Evolutionary conservation across 2,797 vertebrate genomes (phyloP).

Genomic region (Sylvia borin): DNA sequence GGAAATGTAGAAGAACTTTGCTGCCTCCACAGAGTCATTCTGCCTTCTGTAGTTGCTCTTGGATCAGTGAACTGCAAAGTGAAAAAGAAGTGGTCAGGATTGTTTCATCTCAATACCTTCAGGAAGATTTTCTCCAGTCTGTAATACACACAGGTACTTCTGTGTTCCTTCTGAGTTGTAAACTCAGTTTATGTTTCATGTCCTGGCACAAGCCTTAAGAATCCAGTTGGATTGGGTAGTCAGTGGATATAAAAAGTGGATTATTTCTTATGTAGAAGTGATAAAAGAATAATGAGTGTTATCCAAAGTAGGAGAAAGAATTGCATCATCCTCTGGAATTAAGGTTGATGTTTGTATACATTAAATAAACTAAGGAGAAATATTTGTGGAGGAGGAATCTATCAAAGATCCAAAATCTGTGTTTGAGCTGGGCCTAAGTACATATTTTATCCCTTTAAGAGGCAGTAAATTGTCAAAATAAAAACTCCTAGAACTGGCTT

Average conservation of each 20-base stretch:
- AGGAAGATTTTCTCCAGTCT: not conserved
- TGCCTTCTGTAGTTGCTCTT: not conserved
- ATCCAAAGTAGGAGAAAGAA: not conserved
- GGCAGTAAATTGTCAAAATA: not conserved
- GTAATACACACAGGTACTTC: fast-evolving
- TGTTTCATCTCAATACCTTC: not conserved
- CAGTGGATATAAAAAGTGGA: not conserved
- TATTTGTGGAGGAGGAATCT: not conserved
- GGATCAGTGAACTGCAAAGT: not conserved
- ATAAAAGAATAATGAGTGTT: not conserved
- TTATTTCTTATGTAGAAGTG: not conserved
- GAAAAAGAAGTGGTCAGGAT: not conserved
- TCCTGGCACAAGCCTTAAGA: not conserved
- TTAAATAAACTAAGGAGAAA: not conserved
- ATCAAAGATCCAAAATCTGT: not conserved
- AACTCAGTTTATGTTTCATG: not conserved
- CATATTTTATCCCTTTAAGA: not conserved
- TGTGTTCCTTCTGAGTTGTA: fast-evolving
- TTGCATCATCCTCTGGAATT: not conserved
- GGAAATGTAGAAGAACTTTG: not conserved
- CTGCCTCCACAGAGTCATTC: not conserved
- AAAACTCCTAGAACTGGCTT: not conserved
- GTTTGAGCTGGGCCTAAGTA: not conserved
- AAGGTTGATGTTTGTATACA: not conserved
- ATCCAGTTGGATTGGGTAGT: not conserved